Conservation (phyloP, 35 echinoderm and acorn worm species). For the Amphiura filiformis region DNA sequence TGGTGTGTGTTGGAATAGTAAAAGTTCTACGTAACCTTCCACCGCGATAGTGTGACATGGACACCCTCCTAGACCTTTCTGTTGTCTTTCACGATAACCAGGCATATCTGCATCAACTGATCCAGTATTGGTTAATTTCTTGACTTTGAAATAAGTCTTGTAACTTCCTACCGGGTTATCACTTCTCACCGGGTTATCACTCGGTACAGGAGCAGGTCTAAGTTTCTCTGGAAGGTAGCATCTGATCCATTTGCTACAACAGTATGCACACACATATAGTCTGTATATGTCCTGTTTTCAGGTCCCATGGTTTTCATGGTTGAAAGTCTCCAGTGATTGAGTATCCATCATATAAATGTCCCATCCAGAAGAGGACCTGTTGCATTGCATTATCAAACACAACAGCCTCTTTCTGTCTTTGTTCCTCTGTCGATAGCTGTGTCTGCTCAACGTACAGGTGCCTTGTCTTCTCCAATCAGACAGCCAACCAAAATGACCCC, state of each 20-base stretch:
- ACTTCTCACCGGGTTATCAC: background rate
- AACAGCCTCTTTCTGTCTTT: background rate
- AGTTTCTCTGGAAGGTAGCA: background rate
- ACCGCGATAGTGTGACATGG: background rate
- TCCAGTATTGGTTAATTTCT: background rate
- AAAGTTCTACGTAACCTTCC: too few relatives aligned
- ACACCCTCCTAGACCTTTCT: background rate
- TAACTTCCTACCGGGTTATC: background rate
- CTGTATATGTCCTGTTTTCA: background rate
- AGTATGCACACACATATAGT: background rate
- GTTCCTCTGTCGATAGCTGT: background rate
- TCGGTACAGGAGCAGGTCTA: background rate
- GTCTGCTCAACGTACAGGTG: background rate
- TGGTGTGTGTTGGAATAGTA: too few relatives aligned
- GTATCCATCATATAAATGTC: conserved; percentile 14
- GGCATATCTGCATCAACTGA: background rate
- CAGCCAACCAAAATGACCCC: conserved; percentile 28
- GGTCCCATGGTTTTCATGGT: background rate
- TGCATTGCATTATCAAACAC: conserved; percentile 30
- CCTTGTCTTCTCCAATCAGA: conserved; percentile 27
- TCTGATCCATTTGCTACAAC: background rate
- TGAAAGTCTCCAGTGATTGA: background rate
- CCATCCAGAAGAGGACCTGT: conserved; percentile 3
- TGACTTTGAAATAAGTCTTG: background rate
- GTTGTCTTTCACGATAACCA: background rate